Base-by-base conservation (phyloP, 2,888 invertebrate genomes). In the Loripinus fragilis region DNA sequence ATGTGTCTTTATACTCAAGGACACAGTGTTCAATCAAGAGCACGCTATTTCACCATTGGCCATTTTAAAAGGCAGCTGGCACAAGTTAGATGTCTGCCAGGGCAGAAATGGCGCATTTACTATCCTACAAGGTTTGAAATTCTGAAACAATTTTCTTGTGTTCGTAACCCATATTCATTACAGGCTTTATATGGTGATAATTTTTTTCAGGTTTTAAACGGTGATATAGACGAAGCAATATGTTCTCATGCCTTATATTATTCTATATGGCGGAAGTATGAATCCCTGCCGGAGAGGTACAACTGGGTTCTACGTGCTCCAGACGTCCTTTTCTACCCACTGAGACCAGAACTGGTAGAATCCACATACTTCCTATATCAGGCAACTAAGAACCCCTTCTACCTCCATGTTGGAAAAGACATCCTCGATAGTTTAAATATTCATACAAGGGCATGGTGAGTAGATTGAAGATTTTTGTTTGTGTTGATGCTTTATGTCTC, bases 351-450 rank as follows among this genome's bases (percentile, higher is more conserved):
- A 88, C 94, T 96, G 55, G 94, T 95, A 1, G 95, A 95, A 92
- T 95, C 95, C 1, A 96, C 95, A 0, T 96, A 95, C 91, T 93
- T 95, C 45, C 92, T 95, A 12, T 95, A 95, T 88, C 94, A 94
- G 91, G 95, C 95, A 2, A 96, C 95, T 0, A 95, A 94, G 89
- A 95, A 95, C 91, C 95, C 95, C 33, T 96, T 95, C 90, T 96
- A 96, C 91, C 94, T 95, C 68, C 95, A 95, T 91, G 95, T 96
- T 30, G 95, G 95, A 12, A 90, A 93, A 71, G 95, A 95, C 77
- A 95, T 95, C 65, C 91, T 95, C 66, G 92, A 94, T 74, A 95
- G 93, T 86, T 90, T 95, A 28, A 94, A 95, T 82, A 92, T 93
- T 41, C 93, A 94, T 86, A 94, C 95, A 1, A 94, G 94, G 91